These are phyloP conservation scores for Sorex maritimensis DNA, from an alignment of 2,797 vertebrate genomes.

Conservation along the genomic window DNA sequence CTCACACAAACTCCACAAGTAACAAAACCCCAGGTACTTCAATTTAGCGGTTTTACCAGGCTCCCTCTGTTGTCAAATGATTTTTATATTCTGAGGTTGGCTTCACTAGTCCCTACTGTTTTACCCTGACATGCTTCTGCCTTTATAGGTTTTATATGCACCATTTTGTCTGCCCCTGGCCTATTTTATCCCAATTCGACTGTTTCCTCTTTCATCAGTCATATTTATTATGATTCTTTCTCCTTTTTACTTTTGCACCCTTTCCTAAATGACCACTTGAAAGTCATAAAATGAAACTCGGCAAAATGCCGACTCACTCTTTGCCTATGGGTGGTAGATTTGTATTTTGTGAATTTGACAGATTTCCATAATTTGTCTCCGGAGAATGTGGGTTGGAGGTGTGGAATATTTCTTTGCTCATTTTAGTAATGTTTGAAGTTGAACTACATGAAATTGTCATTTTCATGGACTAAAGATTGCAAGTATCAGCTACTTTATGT, in stretches of 20 bases:
- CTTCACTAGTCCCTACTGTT: not conserved
- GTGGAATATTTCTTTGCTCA: not conserved
- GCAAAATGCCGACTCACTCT: not conserved
- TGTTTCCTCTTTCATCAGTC: not conserved
- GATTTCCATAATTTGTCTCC: constrained; percentile 35
- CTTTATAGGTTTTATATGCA: not conserved
- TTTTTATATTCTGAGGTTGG: not conserved
- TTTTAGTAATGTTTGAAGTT: constrained; percentile 33
- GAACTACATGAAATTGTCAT: not conserved
- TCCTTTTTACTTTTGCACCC: not conserved
- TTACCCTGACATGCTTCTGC: not conserved
- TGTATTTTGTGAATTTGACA: constrained; percentile 46
- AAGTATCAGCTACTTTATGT: constrained; percentile 22
- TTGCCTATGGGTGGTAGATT: not conserved
- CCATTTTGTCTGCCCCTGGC: not conserved
- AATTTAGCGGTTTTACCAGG: not conserved
- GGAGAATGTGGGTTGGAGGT: not conserved
- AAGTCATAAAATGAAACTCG: constrained; percentile 23
- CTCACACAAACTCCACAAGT: too few species aligned
- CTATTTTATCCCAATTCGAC: not conserved
- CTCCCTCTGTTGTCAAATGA: not conserved
- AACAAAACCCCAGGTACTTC: not conserved
- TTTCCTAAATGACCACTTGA: constrained; percentile 30
- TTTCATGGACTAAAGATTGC: not conserved
- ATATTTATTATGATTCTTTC: not conserved